Percentiles rank a stretch among this genome's conserved stretches.
phyloP scores from a whole-genome alignment of 2,113 vertebrate genomes.

The Semnopithecus entellus region DNA sequence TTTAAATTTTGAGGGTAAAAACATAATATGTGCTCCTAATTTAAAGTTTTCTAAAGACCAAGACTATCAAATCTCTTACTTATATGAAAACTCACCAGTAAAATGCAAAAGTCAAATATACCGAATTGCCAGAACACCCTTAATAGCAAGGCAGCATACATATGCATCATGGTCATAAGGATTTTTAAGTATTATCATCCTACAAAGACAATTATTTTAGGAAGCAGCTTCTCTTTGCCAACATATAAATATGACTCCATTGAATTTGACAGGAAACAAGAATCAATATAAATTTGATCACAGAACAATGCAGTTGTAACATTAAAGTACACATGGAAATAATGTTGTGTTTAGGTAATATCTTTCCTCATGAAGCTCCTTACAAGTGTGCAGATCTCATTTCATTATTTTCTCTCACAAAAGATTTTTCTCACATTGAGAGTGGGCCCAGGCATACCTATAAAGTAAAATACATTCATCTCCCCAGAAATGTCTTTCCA shows the following conservation, averaged over 20 bases:
- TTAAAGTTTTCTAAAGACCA: constrained; percentile 13
- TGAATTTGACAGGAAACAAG: constrained; percentile 45
- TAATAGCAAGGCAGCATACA: background rate
- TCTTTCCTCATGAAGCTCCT: constrained; percentile 20
- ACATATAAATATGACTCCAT: constrained; percentile 53
- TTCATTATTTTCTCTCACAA: constrained; percentile 55
- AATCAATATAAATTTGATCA: constrained; percentile 44
- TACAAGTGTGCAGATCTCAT: constrained; percentile 9
- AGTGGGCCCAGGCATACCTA: constrained; percentile 17
- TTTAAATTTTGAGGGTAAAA: background rate
- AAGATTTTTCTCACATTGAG: constrained; percentile 64
- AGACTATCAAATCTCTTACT: background rate
- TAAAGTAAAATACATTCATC: constrained; percentile 61
- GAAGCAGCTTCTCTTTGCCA: background rate
- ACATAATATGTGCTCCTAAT: background rate
- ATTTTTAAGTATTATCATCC: constrained; percentile 19
- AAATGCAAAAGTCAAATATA: constrained; percentile 1
- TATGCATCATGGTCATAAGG: background rate
- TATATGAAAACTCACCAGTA: background rate
- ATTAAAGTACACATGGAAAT: constrained; percentile 53
- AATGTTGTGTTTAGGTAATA: background rate
- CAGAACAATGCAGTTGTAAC: constrained; percentile 20
- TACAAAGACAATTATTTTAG: constrained; percentile 50
- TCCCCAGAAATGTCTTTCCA: constrained; percentile 61
- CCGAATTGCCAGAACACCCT: constrained; percentile 8